A percentile compares a stretch with the other conserved stretches of the same genome.
Evolutionary conservation across 2,113 vertebrate genomes (phyloP).

Genomic region (Tenebrosternarchus preto): DNA sequence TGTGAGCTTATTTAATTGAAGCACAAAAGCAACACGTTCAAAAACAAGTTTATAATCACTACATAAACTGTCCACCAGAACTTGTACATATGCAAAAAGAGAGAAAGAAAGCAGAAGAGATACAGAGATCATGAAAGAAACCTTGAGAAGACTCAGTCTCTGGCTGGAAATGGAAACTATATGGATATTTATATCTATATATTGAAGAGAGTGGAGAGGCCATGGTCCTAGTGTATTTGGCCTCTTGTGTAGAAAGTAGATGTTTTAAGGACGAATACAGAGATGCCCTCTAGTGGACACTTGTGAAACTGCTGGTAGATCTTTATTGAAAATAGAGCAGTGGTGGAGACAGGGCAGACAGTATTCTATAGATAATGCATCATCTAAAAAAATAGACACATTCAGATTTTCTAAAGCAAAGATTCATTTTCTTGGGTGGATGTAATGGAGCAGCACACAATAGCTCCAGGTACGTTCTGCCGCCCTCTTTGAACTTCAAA

Average conservation of each 20-base stretch:
- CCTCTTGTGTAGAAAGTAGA: neutral
- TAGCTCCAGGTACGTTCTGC: slow-evolving; percentile 35
- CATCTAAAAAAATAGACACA: neutral
- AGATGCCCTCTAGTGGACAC: slow-evolving; percentile 50
- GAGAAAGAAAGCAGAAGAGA: too few relatives aligned
- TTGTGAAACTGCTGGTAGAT: neutral
- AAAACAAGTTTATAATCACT: neutral
- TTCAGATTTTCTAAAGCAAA: neutral
- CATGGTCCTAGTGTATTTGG: neutral
- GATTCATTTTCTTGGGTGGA: neutral
- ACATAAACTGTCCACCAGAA: neutral
- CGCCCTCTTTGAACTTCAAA: slow-evolving; percentile 67
- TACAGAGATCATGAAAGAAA: too few relatives aligned
- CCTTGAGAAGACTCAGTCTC: neutral
- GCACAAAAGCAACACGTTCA: neutral
- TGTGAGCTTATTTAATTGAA: neutral
- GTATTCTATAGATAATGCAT: neutral
- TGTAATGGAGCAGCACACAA: neutral
- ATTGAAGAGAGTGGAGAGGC: neutral
- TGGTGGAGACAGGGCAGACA: neutral
- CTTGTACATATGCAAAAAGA: too few relatives aligned
- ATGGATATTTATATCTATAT: slow-evolving; percentile 24
- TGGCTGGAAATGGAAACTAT: neutral
- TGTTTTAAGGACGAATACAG: neutral
- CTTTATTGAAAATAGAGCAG: neutral